Evolutionary conservation across 2,888 invertebrate species (phyloP).

Genomic region (Leptogaster cylindrica): DNA sequence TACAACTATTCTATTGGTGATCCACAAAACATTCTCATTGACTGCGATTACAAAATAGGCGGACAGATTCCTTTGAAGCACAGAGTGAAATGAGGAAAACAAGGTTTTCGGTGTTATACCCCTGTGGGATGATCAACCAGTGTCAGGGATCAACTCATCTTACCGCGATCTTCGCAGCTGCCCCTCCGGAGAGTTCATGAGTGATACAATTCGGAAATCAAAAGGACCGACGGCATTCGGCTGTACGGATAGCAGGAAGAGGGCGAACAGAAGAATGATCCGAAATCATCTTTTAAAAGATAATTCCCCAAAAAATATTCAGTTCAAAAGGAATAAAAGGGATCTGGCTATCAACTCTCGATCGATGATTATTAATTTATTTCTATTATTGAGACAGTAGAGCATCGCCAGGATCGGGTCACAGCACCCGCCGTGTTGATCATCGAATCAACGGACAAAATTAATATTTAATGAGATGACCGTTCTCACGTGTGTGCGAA

Average conservation of each 20-base stretch:
- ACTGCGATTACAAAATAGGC: slow-evolving; percentile 34
- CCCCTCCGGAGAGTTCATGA: neutral
- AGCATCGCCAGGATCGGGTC: too few species aligned
- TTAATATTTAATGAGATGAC: slow-evolving; percentile 44
- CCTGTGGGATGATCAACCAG: slow-evolving; percentile 1
- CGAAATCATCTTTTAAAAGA: neutral
- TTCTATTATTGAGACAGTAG: slow-evolving; percentile 19
- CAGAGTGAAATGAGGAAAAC: slow-evolving; percentile 28
- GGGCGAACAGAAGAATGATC: neutral
- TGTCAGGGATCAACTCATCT: neutral
- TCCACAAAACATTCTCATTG: slow-evolving; percentile 5
- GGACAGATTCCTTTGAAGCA: slow-evolving; percentile 36
- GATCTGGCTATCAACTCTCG: neutral
- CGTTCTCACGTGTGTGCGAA: slow-evolving; percentile 11
- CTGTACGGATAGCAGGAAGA: neutral
- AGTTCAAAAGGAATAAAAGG: neutral
- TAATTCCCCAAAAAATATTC: neutral
- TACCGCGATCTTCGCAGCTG: neutral
- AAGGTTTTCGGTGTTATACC: slow-evolving; percentile 37
- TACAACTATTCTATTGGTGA: neutral
- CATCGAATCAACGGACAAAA: slow-evolving; percentile 37
- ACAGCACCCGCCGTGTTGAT: neutral
- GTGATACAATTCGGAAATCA: slow-evolving; percentile 8
- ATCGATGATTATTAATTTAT: slow-evolving; percentile 28
- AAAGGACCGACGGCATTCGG: slow-evolving; percentile 44